Evolutionary conservation across 2,888 invertebrate genomes (phyloP).

Genomic region (Salticus scenicus): DNA sequence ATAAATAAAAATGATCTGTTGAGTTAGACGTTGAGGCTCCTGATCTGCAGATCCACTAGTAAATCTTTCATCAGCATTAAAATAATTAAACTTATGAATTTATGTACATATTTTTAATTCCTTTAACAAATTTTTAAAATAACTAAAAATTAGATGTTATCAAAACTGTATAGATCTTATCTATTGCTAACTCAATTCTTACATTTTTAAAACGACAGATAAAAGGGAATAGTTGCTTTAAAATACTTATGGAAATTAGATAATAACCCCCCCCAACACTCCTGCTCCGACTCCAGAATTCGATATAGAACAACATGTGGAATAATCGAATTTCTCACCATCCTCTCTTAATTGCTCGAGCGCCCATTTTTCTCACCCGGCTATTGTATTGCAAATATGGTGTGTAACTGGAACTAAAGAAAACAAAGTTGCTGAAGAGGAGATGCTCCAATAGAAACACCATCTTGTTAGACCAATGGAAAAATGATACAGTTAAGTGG

Average conservation of each 20-base stretch:
- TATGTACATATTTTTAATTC: no score
- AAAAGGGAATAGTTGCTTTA: no score
- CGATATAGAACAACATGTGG: background rate
- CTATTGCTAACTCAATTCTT: no score
- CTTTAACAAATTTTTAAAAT: no score
- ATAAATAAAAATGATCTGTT: no score
- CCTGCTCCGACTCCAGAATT: background rate
- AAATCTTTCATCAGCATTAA: no score
- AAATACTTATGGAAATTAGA: background rate
- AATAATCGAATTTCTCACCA: slow-evolving; percentile 3
- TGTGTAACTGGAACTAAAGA: background rate
- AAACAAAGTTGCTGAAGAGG: background rate
- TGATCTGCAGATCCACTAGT: no score
- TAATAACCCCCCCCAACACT: background rate
- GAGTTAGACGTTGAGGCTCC: no score
- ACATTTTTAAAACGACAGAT: no score
- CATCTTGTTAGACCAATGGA: slow-evolving; percentile 1
- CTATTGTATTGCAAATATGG: slow-evolving; percentile 15
- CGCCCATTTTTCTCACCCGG: background rate
- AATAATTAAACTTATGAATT: no score
- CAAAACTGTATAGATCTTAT: no score
- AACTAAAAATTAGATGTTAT: no score
- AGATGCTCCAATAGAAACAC: slow-evolving; percentile 4
- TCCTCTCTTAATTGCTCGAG: background rate
- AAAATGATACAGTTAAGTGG: slow-evolving; percentile 18